These are phyloP conservation scores for Pterocles gutturalis DNA, from an alignment of 2,113 vertebrate species.

Conservation along the genomic window DNA sequence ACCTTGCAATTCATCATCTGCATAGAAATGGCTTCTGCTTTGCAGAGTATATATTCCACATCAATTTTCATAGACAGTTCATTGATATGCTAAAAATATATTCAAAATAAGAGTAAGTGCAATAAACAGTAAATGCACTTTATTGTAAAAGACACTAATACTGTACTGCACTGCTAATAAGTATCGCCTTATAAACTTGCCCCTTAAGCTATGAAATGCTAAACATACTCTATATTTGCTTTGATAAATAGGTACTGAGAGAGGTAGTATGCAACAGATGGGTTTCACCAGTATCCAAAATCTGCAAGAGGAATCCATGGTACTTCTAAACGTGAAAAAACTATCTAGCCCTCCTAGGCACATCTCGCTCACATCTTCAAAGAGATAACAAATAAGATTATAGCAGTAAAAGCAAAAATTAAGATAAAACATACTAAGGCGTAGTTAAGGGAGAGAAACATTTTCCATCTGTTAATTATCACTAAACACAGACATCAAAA, in stretches of 20 bases:
- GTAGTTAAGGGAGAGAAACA: not conserved
- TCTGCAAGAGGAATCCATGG: not conserved
- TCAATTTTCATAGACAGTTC: constrained; percentile 97
- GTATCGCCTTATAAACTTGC: not conserved
- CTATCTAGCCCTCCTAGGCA: not conserved
- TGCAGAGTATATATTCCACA: constrained; percentile 90
- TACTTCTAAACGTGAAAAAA: not conserved
- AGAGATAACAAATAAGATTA: not conserved
- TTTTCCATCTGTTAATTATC: not conserved
- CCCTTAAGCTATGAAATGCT: not conserved
- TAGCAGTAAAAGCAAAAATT: not conserved
- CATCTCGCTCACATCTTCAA: not conserved
- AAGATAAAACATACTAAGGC: not conserved
- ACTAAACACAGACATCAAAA: not conserved
- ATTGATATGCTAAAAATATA: constrained; percentile 91
- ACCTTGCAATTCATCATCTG: constrained; percentile 96
- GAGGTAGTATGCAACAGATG: not conserved
- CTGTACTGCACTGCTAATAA: not conserved
- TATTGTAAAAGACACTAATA: not conserved
- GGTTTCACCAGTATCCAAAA: not conserved
- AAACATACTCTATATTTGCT: not conserved
- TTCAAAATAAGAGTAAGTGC: constrained; percentile 39
- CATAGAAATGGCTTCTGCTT: constrained; percentile 90
- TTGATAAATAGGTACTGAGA: not conserved
- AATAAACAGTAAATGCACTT: not conserved